phyloP scores from a whole-genome alignment of 2,888 invertebrate genomes.

The Mimachlamys varia region DNA sequence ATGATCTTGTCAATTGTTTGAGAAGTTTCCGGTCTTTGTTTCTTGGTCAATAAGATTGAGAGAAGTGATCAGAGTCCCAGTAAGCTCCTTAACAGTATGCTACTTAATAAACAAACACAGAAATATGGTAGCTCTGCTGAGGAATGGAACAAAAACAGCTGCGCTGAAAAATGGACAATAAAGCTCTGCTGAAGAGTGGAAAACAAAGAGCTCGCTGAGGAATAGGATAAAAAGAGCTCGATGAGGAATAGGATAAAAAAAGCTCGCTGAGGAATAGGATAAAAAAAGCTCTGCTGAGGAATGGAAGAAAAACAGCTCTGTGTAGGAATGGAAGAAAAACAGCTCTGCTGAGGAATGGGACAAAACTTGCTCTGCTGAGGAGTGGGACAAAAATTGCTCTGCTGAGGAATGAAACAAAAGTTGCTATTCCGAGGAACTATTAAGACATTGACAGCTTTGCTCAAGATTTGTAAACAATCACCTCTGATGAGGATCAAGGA shows the following conservation, averaged over 20 bases:
- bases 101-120: background rate
- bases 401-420: background rate
- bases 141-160: background rate
- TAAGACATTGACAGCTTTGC: too few relatives aligned
- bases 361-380: background rate
- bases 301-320: background rate
- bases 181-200: background rate
- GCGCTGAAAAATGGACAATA: too few relatives aligned
- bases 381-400: background rate
- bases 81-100: conserved; percentile 23
- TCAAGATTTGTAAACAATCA: too few relatives aligned
- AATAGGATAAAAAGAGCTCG: background rate
- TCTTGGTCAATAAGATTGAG: background rate
- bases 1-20: conserved; percentile 34
- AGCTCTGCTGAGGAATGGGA: background rate
- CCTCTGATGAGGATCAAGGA: too few relatives aligned
- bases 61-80: background rate
- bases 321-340: background rate
- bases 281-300: background rate
- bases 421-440: background rate
- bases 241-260: background rate
- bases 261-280: background rate
- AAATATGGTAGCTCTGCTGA: background rate
- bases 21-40: background rate
- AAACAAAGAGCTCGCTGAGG: background rate